Conservation (phyloP, 2,888 invertebrate genomes). For the Arctia plantaginis region DNA sequence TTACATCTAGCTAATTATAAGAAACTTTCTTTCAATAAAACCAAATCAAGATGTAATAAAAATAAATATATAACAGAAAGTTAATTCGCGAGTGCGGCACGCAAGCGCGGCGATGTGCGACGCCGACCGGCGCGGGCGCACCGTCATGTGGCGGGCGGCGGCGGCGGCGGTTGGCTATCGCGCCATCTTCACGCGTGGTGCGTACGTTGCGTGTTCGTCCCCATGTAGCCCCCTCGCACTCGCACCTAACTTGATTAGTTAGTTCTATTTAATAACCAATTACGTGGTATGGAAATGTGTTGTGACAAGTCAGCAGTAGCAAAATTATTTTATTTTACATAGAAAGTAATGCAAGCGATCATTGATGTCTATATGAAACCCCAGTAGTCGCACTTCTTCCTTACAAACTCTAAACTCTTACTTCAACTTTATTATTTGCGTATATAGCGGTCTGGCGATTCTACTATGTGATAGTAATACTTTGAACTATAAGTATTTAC, state of each 20-base stretch:
- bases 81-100: slow-evolving; percentile 54
- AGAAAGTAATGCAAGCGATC: background rate
- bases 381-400: background rate
- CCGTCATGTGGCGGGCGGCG: slow-evolving; percentile 48
- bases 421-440: background rate
- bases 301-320: slow-evolving; percentile 16
- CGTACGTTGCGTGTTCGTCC: slow-evolving; percentile 59
- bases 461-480: background rate
- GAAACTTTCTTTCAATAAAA: slow-evolving; percentile 8
- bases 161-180: slow-evolving; percentile 64
- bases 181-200: slow-evolving; percentile 73
- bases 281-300: slow-evolving; percentile 26
- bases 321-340: background rate
- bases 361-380: background rate
- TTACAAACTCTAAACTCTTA: background rate
- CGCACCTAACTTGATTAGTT: slow-evolving; percentile 57
- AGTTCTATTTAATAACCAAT: slow-evolving; percentile 57
- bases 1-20: background rate
- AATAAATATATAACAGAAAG: slow-evolving; percentile 39
- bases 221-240: slow-evolving; percentile 44
- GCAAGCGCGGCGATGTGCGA: slow-evolving; percentile 53
- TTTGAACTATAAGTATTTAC: background rate
- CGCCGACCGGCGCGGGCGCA: slow-evolving; percentile 37
- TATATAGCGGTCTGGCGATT: background rate
- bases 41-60: slow-evolving; percentile 17